Percentiles rank a stretch among this genome's conserved stretches.
Evolutionary conservation across 2,797 vertebrate genomes (phyloP).

Genomic region (Cirrhinus mrigala): DNA sequence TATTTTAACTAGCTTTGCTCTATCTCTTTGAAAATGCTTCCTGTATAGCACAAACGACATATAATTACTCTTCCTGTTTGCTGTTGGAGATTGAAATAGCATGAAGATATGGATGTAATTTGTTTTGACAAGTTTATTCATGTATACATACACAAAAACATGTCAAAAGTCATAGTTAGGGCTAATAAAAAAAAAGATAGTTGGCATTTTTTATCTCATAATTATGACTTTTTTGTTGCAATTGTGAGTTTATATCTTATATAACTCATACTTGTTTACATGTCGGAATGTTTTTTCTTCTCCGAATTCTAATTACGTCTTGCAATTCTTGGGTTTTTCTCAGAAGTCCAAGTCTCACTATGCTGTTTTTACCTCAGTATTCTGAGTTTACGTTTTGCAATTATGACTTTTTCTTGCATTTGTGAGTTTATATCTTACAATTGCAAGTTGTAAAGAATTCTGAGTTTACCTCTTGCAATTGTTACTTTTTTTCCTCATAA

Average conservation of each 20-base stretch:
- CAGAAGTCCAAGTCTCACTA: too few species aligned
- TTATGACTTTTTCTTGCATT: too few species aligned
- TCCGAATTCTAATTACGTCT: too few species aligned
- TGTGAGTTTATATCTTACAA: too few species aligned
- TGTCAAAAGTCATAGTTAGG: neutral
- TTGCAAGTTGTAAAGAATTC: too few species aligned
- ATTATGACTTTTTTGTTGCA: neutral
- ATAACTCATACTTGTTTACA: too few species aligned
- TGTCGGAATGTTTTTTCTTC: too few species aligned
- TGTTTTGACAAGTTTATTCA: slow-evolving; percentile 16
- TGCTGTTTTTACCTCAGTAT: too few species aligned
- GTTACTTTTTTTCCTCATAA: too few species aligned
- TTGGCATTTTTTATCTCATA: neutral
- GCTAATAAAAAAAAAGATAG: neutral
- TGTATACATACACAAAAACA: slow-evolving; percentile 1
- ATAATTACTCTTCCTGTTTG: neutral
- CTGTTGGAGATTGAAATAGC: neutral
- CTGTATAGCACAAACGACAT: neutral
- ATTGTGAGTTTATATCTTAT: neutral
- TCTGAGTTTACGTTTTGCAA: too few species aligned
- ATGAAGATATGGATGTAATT: neutral
- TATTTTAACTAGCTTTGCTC: neutral
- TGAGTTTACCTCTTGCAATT: too few species aligned
- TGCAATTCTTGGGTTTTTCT: too few species aligned
- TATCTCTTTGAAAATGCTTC: slow-evolving; percentile 14